Percentiles rank a stretch among this genome's conserved stretches.
These are phyloP conservation scores for Pachyuromys duprasi DNA, from an alignment of 2,797 vertebrate species.

Conservation along the genomic window DNA sequence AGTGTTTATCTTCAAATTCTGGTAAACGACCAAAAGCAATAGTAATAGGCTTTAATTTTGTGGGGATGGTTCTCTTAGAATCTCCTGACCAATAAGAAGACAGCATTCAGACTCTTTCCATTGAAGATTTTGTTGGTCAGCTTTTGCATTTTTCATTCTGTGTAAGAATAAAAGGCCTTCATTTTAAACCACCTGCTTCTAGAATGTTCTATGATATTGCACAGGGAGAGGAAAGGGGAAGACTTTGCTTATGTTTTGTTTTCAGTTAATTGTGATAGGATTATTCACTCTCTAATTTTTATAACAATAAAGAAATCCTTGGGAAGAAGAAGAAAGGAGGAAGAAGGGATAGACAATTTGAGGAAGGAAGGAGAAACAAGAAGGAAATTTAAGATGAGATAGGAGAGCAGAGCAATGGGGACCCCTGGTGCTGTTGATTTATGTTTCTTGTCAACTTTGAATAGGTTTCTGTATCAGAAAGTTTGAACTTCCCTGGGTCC, in stretches of 20 bases:
- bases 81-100: neutral
- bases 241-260: neutral
- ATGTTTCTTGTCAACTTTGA: neutral
- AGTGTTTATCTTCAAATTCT: neutral
- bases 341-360: neutral
- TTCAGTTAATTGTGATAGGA: neutral
- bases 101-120: too few relatives aligned
- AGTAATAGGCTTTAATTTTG: neutral
- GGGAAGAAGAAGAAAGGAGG: neutral
- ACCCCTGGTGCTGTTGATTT: neutral
- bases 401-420: neutral
- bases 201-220: neutral
- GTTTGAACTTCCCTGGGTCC: neutral
- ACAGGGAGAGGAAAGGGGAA: neutral
- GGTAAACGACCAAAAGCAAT: neutral
- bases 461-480: neutral
- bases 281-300: neutral
- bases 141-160: neutral
- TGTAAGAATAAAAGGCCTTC: neutral
- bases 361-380: neutral
- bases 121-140: neutral
- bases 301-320: neutral
- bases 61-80: neutral
- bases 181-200: neutral
- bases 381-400: accelerated